A percentile compares a stretch with the other conserved stretches of the same genome.
Conservation (phyloP, 1,140 invertebrate genomes). For the Drosophila pruinosa region DNA sequence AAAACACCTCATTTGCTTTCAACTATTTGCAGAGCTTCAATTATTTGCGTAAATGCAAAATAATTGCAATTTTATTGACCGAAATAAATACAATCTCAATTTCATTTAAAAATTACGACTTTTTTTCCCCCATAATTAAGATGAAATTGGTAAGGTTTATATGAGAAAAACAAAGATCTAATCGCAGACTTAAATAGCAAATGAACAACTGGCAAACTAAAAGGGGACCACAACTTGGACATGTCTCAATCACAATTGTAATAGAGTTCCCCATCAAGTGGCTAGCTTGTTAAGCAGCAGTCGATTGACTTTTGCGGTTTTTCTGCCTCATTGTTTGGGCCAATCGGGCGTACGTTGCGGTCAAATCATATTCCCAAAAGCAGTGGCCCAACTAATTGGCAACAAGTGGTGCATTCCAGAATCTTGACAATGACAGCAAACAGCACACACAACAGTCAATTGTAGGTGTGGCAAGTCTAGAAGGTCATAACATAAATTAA, state of each 20-base stretch:
- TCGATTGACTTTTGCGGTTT: slow-evolving; percentile 28
- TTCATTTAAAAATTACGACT: too few species aligned
- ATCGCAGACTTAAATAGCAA: too few species aligned
- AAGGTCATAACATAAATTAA: slow-evolving; percentile 32
- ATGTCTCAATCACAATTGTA: not conserved
- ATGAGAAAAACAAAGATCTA: too few species aligned
- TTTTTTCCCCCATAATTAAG: too few species aligned
- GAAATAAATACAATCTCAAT: too few species aligned
- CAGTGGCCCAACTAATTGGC: slow-evolving; percentile 29
- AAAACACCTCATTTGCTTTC: not conserved
- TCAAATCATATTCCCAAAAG: slow-evolving; percentile 22
- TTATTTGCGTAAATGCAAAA: not conserved
- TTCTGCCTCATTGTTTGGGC: slow-evolving; percentile 21
- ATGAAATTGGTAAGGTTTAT: too few species aligned
- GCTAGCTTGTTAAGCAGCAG: not conserved
- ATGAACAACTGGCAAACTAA: not conserved
- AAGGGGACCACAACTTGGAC: not conserved
- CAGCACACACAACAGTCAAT: too few species aligned
- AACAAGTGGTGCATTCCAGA: slow-evolving; percentile 31
- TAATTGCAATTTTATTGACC: not conserved
- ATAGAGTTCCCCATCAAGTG: not conserved
- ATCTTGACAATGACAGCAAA: not conserved
- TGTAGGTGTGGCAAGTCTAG: not conserved
- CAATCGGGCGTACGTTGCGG: slow-evolving; percentile 18
- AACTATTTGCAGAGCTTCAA: not conserved